Evolutionary conservation across 2,888 invertebrate species (phyloP), one percentile per base, ranked within the genome.

Genomic region (Eudasyphora cyanicolor): DNA sequence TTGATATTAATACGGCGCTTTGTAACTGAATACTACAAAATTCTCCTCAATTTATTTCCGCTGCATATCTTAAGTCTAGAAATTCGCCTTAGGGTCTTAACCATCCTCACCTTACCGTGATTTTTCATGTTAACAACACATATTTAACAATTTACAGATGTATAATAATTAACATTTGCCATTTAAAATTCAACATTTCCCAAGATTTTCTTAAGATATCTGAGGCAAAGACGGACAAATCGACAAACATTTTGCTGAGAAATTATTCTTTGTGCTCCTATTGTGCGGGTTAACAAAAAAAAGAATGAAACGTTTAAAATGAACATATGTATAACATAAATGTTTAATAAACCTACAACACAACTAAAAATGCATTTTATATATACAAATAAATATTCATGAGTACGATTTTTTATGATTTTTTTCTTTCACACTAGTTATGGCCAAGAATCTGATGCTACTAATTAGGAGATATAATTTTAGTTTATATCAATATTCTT

Each of bases 311-410:
- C 57, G 57, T 57, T 57, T 1, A 12, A 54, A 27, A n/a, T n/a
- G n/a, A n/a, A 57, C 57, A 27, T 57, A 57, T 12, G 57, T 57
- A 7, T 57, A 57, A 27, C 57, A 57, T 57, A 24, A 57, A 57
- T 57, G 27, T 14, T 27, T 12, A 57, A 54, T 8, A 38, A 38
- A 38, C 38, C 7, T 12, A 38, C 38, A 38, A 38, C 10, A 24
- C 14, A 51, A n/a, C n/a, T n/a, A n/a, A n/a, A n/a, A n/a, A n/a
- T 21, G 21, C 21, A 24, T 57, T 54, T 54, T 1, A 45, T 45
- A n/a, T 2, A 57, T 27, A 27, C 57, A 57, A 2, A 57, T 57
- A 57, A 57, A 57, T 57, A 57, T 57, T 57, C 27, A 57, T 57
- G 57, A 57, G 57, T 1, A 12, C 27, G 57, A 14, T 24, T 17